phyloP scores from a whole-genome alignment of 1,140 invertebrate species.

The Andrena cerasifolii region DNA sequence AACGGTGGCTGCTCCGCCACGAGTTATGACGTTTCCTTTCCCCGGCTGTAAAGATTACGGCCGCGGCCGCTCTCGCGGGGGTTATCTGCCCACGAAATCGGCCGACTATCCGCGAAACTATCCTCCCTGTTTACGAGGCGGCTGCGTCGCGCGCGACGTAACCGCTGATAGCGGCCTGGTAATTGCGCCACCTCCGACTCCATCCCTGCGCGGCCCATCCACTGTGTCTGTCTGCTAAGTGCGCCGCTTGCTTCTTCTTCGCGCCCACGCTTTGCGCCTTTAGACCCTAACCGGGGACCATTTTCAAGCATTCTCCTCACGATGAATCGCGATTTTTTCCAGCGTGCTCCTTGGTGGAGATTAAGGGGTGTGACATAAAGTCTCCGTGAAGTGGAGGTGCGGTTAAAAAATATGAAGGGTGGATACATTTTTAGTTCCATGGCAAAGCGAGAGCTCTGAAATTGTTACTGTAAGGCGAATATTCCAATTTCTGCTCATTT shows the following conservation, averaged over 20 bases:
- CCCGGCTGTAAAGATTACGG: constrained; percentile 48
- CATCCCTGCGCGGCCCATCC: neutral
- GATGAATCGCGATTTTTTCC: no score
- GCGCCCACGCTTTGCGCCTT: constrained; percentile 10
- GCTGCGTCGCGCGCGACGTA: constrained; percentile 32
- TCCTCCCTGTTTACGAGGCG: constrained; percentile 60
- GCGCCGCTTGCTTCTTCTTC: neutral
- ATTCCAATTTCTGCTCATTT: no score
- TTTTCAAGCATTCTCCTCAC: no score
- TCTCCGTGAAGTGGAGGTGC: no score
- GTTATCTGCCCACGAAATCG: constrained; percentile 59
- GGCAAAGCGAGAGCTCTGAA: no score
- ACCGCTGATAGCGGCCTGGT: constrained; percentile 51
- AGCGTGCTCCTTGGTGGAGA: no score
- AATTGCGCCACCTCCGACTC: constrained; percentile 55
- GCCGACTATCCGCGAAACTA: constrained; percentile 54
- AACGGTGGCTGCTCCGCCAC: constrained; percentile 33
- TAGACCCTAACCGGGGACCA: no score
- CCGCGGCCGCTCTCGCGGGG: neutral
- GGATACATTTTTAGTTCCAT: no score
- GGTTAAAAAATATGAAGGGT: no score
- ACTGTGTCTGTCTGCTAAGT: neutral
- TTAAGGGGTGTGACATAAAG: no score
- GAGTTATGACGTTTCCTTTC: constrained; percentile 62
- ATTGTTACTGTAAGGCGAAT: no score